Evolutionary conservation across 1,140 invertebrate species (phyloP), one percentile per base, ranked within the genome.

Genomic region (Aphidius gifuensis): DNA sequence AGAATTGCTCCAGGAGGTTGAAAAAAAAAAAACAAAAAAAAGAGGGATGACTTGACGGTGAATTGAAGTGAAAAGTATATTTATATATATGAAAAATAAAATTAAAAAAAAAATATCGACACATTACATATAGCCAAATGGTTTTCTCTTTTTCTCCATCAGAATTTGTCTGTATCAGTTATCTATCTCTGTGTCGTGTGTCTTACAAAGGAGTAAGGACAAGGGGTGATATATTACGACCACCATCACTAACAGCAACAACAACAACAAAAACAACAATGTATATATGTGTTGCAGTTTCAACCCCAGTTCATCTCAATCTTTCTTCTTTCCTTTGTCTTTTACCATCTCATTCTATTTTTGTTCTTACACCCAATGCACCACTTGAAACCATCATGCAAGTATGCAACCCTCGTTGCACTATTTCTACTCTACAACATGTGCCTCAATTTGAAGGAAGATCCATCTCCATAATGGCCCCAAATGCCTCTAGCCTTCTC

Each of bases 401-500:
- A 16, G 16, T 16, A 16, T 16, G 16, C 61, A n/a, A 16, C 45
- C 32, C 47, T 32, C 48, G 2, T 39, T n/a, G 50, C 53, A 16
- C 60, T 53, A 55, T 54, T 51, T 9, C 39, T 38, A 42, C 46
- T 50, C 63, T 32, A 58, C 40, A 43, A 16, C 61, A 57, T 68
- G 62, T 73, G 66, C 64, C 75, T 74, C 76, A 77, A 78, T 78
- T 78, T 75, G 70, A 75, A 75, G 69, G 74, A 78, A 78, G 73
- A 79, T 79, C 76, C 72, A 77, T 79, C 76, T 78, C 75, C 75
- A 78, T 79, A 79, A 79, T 78, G 71, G 72, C 75, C 72, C 72
- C 69, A 73, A 32, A 73, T 71, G 70, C 70, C 69, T 71, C 64
- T 68, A 54, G 66, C 67, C 69, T 74, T 71, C 74, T 74, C 72